phyloP scores from a whole-genome alignment of 2,888 invertebrate genomes.

The Pandemis cinnamomeana region DNA sequence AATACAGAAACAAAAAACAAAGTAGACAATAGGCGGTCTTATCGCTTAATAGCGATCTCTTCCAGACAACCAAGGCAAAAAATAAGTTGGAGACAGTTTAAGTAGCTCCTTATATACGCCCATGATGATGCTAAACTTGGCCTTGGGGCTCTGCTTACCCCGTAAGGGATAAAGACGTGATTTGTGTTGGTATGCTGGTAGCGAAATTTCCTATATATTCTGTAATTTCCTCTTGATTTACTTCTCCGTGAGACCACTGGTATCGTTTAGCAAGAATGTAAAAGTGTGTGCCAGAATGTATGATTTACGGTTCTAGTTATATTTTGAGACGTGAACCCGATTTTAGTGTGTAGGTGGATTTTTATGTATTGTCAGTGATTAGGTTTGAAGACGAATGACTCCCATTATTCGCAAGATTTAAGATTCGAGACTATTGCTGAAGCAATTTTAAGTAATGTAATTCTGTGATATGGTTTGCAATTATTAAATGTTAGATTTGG shows the following conservation, averaged over 20 bases:
- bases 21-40: too few species aligned
- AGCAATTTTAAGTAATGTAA: background rate
- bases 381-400: background rate
- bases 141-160: too few species aligned
- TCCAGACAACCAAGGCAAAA: too few species aligned
- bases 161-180: too few species aligned
- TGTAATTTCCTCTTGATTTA: background rate
- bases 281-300: conserved; percentile 8
- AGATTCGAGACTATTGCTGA: background rate
- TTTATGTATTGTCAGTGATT: conserved; percentile 7
- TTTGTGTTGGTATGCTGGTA: background rate
- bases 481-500: too few species aligned
- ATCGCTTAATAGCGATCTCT: too few species aligned
- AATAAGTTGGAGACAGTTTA: too few species aligned
- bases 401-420: conserved; percentile 16
- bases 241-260: background rate
- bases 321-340: conserved; percentile 11
- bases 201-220: too few species aligned
- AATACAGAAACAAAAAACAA: too few species aligned
- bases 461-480: background rate
- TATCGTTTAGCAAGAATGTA: conserved; percentile 11
- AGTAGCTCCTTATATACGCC: too few species aligned
- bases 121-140: too few species aligned
- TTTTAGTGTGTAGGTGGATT: conserved; percentile 16
- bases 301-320: conserved; percentile 19